These are phyloP conservation scores for Patella ulyssiponensis DNA, from an alignment of 2,888 invertebrate species.

Conservation along the genomic window DNA sequence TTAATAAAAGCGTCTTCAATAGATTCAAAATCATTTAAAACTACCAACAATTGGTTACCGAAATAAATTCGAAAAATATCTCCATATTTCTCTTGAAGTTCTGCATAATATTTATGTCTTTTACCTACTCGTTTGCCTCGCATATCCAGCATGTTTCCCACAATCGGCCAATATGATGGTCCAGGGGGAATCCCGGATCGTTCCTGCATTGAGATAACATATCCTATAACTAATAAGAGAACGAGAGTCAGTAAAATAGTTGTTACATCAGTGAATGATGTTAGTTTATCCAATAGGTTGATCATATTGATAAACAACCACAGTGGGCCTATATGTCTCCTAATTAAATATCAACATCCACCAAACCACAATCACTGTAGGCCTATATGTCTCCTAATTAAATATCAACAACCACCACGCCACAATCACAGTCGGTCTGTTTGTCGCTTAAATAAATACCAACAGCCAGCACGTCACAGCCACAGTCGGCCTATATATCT, in stretches of 20 bases:
- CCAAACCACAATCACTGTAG: too few species aligned
- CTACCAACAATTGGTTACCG: conserved; percentile 37
- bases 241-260: not conserved
- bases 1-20: conserved; percentile 38
- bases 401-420: too few species aligned
- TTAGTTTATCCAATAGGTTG: too few species aligned
- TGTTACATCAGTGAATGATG: not conserved
- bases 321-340: too few species aligned
- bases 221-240: not conserved
- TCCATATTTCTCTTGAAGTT: conserved; percentile 39
- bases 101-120: conserved; percentile 39
- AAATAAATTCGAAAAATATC: conserved; percentile 41
- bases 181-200: conserved; percentile 13
- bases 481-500: too few species aligned
- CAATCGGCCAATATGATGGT: conserved; percentile 1
- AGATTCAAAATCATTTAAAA: conserved; percentile 38
- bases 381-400: too few species aligned
- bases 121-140: not conserved
- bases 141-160: not conserved
- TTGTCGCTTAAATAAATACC: too few species aligned
- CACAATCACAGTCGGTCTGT: too few species aligned
- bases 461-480: too few species aligned
- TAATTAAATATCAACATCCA: too few species aligned
- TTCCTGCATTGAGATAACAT: not conserved
- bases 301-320: too few species aligned